A percentile compares a stretch with the other conserved stretches of the same genome.
Evolutionary conservation across 2,888 invertebrate genomes (phyloP).

Genomic region (Trissoscelio sp.): DNA sequence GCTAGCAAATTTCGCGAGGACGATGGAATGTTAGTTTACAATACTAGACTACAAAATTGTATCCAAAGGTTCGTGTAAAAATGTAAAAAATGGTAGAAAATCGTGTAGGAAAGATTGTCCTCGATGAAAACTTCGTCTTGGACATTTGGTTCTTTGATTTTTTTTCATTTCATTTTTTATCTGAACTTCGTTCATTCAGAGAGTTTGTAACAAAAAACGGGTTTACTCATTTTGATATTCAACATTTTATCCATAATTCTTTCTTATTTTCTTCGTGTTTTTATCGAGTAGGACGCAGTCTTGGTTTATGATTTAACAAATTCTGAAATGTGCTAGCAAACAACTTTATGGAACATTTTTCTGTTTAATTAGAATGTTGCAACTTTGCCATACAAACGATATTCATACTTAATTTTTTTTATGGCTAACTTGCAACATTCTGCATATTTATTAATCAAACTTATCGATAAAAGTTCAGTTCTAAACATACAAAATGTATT

Average conservation of each 20-base stretch:
- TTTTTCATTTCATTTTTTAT: slow-evolving; percentile 12
- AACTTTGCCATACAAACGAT: slow-evolving; percentile 7
- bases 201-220: slow-evolving; percentile 9
- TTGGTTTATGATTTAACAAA: not conserved
- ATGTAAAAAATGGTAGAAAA: slow-evolving; percentile 57
- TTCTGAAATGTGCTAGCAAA: slow-evolving; percentile 51
- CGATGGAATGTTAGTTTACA: slow-evolving; percentile 22
- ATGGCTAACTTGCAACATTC: too few relatives aligned
- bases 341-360: slow-evolving; percentile 4
- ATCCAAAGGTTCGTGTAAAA: slow-evolving; percentile 46
- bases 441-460: not conserved
- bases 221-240: slow-evolving; percentile 18
- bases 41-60: slow-evolving; percentile 34
- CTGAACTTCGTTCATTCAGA: slow-evolving; percentile 26
- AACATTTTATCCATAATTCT: not conserved
- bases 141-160: slow-evolving; percentile 26
- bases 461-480: not conserved
- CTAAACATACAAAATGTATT: not conserved
- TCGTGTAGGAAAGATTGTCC: slow-evolving; percentile 24
- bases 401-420: too few relatives aligned
- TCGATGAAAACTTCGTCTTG: slow-evolving; percentile 5
- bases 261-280: slow-evolving; percentile 4
- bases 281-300: slow-evolving; percentile 1
- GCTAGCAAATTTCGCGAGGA: slow-evolving; percentile 45
- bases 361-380: not conserved